A percentile compares a stretch with the other conserved stretches of the same genome.
These are phyloP conservation scores for Cnemophilus loriae DNA, from an alignment of 2,113 vertebrate genomes.

Conservation along the genomic window DNA sequence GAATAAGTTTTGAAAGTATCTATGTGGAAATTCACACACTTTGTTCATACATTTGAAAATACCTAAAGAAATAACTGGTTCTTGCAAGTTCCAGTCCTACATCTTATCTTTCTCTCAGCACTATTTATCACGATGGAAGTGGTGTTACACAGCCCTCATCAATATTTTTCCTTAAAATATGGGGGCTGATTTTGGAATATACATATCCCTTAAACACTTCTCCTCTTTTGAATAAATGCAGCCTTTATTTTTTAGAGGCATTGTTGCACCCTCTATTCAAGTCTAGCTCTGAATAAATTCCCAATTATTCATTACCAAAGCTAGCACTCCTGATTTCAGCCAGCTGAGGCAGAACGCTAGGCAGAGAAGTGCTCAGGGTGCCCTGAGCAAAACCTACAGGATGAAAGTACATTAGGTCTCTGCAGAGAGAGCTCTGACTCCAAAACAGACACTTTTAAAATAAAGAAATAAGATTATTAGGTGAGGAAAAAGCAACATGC, in stretches of 20 bases:
- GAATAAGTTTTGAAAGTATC: not conserved
- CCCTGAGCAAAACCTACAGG: not conserved
- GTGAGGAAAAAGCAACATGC: not conserved
- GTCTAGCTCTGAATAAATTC: not conserved
- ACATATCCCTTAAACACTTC: not conserved
- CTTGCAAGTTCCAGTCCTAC: not conserved
- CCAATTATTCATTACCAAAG: not conserved
- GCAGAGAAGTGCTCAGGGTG: not conserved
- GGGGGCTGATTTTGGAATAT: not conserved
- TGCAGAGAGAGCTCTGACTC: not conserved
- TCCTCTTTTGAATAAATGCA: not conserved
- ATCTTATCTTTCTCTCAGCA: not conserved
- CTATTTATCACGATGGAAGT: not conserved
- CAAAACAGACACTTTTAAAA: not conserved
- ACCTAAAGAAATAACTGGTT: not conserved
- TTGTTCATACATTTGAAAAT: not conserved
- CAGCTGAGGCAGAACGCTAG: not conserved
- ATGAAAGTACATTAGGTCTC: not conserved
- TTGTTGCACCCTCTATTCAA: not conserved
- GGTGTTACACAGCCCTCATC: not conserved
- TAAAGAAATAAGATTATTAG: not conserved
- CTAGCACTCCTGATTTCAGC: not conserved
- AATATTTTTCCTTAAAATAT: not conserved
- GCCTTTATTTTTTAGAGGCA: not conserved
- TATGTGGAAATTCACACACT: not conserved